Evolutionary conservation across 2,888 invertebrate genomes (phyloP).

Genomic region (Agrochola macilenta): DNA sequence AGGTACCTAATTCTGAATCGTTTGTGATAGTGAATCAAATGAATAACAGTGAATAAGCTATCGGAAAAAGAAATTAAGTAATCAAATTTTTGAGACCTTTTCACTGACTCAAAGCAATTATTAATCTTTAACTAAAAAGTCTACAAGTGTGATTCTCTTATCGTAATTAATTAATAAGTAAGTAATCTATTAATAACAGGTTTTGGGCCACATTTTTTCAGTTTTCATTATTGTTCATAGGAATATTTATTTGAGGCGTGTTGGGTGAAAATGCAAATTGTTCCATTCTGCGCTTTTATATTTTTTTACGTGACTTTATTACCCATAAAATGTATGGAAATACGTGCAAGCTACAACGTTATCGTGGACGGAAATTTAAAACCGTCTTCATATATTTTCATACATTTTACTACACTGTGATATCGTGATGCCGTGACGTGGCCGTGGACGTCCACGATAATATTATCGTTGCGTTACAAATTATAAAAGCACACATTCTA

Average conservation of each 20-base stretch:
- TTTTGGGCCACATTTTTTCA: constrained; percentile 9
- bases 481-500: background rate
- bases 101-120: constrained; percentile 27
- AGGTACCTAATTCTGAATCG: background rate
- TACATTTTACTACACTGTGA: too few species aligned
- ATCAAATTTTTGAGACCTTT: background rate
- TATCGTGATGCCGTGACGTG: too few species aligned
- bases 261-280: background rate
- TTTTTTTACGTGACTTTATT: too few species aligned
- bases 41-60: background rate
- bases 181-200: background rate
- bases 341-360: too few species aligned
- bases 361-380: too few species aligned
- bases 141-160: constrained; percentile 53
- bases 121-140: constrained; percentile 18
- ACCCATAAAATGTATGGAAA: too few species aligned
- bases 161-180: constrained; percentile 20
- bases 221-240: background rate
- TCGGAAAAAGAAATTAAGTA: background rate
- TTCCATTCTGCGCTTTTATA: background rate
- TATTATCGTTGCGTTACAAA: too few species aligned
- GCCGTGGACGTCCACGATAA: too few species aligned
- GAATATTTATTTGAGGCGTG: background rate
- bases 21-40: constrained; percentile 1
- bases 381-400: too few species aligned